Evolutionary conservation across 64 coral and sea anemone species (phyloP), one percentile per base, ranked within the genome.

Genomic region (Montipora foliosa): DNA sequence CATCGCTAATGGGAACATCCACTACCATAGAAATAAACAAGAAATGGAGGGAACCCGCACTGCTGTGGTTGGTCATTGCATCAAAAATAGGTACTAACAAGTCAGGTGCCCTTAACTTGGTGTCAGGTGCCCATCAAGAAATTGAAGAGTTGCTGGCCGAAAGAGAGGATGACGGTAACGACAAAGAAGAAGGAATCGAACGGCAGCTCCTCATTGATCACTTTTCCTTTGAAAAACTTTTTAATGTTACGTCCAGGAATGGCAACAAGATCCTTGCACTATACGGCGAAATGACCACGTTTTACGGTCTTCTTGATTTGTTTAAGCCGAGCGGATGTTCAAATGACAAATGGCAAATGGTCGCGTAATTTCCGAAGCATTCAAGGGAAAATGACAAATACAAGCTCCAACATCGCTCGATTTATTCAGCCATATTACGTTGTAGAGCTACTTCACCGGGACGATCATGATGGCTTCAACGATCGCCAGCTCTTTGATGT

Each of bases 181-280:
- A 67, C 37, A 47, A 82, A 5, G 16, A 55, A 66, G 48, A 16
- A 62, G 4, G 14, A 68, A 19, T 6, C 1, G 12, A 69, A 47
- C 60, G 3, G 22, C 82, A 87, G 45, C 47, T 87, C 17, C 19
- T 87, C 46, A 74, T 87, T 2, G 44, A 87, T 50, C 83, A 87
- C 17, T 87, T 87, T 29, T 87, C 83, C 6, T 72, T 87, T 71
- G 83, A 87, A 29, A 47, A 87, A 87, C 67, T 87, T 16, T 74
- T 72, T 19, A 72, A 87, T 15, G 47, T 74, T 4, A 71, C 73
- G 83, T 72, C 44, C 10, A 87, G 49, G 37, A 87, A 87, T 16
- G 5, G 21, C 0, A 22, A 52, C 16, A 71, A 49, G 16, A 73
- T 87, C 0, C 66, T 87, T 51, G 83, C 66, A 15, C 19, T 87